Evolutionary conservation across 2,888 invertebrate species (phyloP).

Genomic region (Anthophora plumipes): DNA sequence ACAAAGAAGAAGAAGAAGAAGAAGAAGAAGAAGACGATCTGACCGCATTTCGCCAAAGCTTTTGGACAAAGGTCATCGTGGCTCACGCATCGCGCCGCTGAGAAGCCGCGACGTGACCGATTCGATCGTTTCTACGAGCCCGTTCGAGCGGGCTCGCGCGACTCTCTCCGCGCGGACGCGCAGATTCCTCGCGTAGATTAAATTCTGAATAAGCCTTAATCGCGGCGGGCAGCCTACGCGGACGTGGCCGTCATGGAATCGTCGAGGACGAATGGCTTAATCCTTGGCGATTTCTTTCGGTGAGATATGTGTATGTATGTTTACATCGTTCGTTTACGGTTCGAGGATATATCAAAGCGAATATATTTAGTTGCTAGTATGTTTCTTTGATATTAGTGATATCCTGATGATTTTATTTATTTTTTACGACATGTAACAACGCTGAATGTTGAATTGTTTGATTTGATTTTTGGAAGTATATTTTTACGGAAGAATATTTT

Average conservation of each 20-base stretch:
- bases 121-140: constrained; percentile 61
- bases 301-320: neutral
- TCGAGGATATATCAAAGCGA: neutral
- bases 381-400: neutral
- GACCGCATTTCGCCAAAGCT: constrained; percentile 40
- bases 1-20: neutral
- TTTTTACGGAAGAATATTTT: too few relatives aligned
- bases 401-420: neutral
- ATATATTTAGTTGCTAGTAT: neutral
- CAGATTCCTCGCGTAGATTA: constrained; percentile 57
- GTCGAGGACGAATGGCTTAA: constrained; percentile 31
- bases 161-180: constrained; percentile 38
- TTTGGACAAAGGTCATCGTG: constrained; percentile 62
- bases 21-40: neutral
- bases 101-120: constrained; percentile 74
- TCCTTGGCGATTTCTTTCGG: constrained; percentile 2
- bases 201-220: constrained; percentile 55
- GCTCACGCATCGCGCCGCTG: constrained; percentile 66
- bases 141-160: constrained; percentile 39
- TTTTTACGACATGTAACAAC: too few relatives aligned
- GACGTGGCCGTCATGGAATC: constrained; percentile 23
- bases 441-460: too few relatives aligned
- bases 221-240: constrained; percentile 35
- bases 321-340: neutral
- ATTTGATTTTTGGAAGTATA: too few relatives aligned